phyloP scores from a whole-genome alignment of 2,113 vertebrate genomes.

The Bubo bubo region DNA sequence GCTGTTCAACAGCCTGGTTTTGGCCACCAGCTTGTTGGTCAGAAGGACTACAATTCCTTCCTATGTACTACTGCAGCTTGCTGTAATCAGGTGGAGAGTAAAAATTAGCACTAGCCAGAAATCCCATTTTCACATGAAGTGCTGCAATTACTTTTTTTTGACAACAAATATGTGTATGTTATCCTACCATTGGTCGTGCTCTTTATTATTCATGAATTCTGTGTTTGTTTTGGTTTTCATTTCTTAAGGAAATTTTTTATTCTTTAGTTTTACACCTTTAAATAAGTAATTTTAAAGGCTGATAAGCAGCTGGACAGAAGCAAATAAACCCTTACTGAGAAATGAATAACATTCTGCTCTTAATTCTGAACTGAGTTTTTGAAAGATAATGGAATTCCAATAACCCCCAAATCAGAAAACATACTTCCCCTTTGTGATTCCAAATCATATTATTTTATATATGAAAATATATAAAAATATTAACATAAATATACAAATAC shows the following conservation, averaged over 20 bases:
- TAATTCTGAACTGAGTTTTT: background rate
- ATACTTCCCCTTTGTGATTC: background rate
- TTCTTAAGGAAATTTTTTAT: background rate
- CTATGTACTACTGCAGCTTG: background rate
- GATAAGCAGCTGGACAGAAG: background rate
- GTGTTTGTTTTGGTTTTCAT: background rate
- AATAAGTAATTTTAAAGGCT: background rate
- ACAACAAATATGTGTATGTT: background rate
- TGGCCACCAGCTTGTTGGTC: background rate
- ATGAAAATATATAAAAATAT: too few relatives aligned
- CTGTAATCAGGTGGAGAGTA: background rate
- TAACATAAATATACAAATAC: too few relatives aligned
- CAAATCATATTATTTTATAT: background rate
- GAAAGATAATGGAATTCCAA: background rate
- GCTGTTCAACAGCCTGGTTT: background rate
- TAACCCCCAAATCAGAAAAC: background rate
- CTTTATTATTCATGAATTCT: background rate
- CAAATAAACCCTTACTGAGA: background rate
- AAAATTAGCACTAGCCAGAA: conserved; percentile 10
- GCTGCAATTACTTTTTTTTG: background rate
- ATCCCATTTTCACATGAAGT: background rate
- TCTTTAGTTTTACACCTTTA: background rate
- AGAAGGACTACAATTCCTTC: background rate
- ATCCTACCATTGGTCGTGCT: background rate
- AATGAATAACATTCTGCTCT: background rate